Evolutionary conservation across 2,113 vertebrate species (phyloP), one percentile per base, ranked within the genome.

Genomic region (Setophaga kirtlandii): DNA sequence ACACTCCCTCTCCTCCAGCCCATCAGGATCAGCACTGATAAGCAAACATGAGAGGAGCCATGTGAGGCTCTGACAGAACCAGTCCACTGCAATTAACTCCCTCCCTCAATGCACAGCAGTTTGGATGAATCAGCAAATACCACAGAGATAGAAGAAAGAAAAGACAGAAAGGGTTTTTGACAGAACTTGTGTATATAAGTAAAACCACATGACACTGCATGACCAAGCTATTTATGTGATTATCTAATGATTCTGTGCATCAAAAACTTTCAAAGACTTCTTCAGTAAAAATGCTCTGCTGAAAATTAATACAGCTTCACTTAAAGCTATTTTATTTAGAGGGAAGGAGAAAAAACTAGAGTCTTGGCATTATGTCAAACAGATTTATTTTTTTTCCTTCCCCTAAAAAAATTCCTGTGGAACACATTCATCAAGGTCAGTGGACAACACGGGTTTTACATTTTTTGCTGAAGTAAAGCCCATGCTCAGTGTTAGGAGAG

Each of bases 271-370:
- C 41, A 69, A 41, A 49, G 63, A 4, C 24, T 69, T 39, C 56
- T 55, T 71, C 63, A 83, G 39, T 41, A 69, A 64, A 84, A 84
- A 14, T 25, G 5, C 3, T 42, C 20, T 5, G 4, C 25, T 53
- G 25, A 44, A 89, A 84, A 87, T n/a, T n/a, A 58, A 59, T 44
- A 23, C 3, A 58, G 44, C 22, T 89, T 89, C 22, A 47, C 25
- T 23, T 30, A 59, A 55, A 77, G 33, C 21, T 17, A 46, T 9
- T 56, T 65, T 70, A 52, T 47, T 86, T 67, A 30, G 37, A 11
- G 17, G 9, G 37, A 39, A 39, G 4, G 5, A 0, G 1, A 0
- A 9, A 25, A 28, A 24, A 1, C 3, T 37, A n/a, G 6, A 47
- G 3, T 33, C 42, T 55, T 33, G 31, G 6, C 5, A 31, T 50